Percentiles rank a stretch among this genome's conserved stretches.
Evolutionary conservation across 1,140 invertebrate species (phyloP).

Genomic region (Leptoteleia sp.): DNA sequence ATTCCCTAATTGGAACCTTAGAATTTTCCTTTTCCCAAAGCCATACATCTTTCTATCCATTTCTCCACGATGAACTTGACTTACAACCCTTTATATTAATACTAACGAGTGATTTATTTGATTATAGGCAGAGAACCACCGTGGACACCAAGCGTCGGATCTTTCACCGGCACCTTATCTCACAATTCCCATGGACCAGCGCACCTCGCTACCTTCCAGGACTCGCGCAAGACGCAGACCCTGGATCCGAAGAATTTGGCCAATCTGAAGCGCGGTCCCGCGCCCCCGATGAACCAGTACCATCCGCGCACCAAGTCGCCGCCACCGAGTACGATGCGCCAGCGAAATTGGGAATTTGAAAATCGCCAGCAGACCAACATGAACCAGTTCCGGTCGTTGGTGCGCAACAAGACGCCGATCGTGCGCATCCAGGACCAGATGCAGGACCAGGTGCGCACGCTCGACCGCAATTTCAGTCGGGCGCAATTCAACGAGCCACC

Average conservation of each 20-base stretch:
- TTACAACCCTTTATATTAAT: too few relatives aligned
- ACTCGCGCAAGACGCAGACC: conserved; percentile 79
- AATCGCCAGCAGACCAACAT: conserved; percentile 79
- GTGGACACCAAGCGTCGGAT: conserved; percentile 79
- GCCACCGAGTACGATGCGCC: conserved; percentile 74
- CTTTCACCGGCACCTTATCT: conserved; percentile 78
- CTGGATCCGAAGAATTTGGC: conserved; percentile 79
- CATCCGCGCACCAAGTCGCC: conserved; percentile 68
- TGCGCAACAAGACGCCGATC: conserved; percentile 77
- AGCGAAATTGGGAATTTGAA: conserved; percentile 78
- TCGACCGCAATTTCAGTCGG: conserved; percentile 78
- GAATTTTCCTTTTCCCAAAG: too few relatives aligned
- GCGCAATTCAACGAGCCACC: conserved; percentile 75
- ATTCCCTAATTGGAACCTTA: too few relatives aligned
- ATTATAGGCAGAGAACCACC: conserved; percentile 78
- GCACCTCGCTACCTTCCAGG: conserved; percentile 79
- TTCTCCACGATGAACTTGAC: too few relatives aligned
- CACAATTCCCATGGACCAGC: conserved; percentile 78
- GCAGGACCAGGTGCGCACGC: conserved; percentile 79
- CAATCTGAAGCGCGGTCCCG: conserved; percentile 76
- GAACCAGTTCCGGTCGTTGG: conserved; percentile 80
- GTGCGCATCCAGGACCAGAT: conserved; percentile 78
- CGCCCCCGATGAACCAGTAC: conserved; percentile 78
- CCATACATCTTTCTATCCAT: too few relatives aligned
- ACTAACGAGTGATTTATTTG: too few relatives aligned